Base-by-base conservation (phyloP, 2,113 vertebrate species). In the Chascanopsetta lugubris region DNA sequence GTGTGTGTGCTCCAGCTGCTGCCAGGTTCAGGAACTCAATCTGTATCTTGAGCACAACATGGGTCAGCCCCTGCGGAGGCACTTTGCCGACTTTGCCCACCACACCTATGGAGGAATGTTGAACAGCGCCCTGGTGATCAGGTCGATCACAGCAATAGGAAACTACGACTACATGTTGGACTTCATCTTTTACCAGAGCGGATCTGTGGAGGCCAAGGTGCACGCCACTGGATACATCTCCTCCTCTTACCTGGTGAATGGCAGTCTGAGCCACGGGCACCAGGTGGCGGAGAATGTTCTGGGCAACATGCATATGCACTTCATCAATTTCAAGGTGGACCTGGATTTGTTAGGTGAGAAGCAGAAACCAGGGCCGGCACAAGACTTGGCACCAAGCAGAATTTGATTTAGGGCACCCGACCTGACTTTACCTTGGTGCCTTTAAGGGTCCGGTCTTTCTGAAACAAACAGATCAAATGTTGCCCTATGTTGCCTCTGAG, bases 161-260 rank as follows among this genome's bases (percentile, higher is more conserved):
- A 96, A 94, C 87, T 85, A 96, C 0, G 92, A 96, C 87, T 96
- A 96, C 3, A 77, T 96, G 59, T 96, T 95, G 94, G 95, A 96
- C 75, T 96, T 96, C 61, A 85, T 95, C 49, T 93, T 96, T 77
- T 91, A 96, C 74, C 94, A 96, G 75, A 95, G 84, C 0, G 95
- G 96, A n/a, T 90, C 92, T 0, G 80, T 98, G 0, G 94, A 97
- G 72, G 92, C 92, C 26, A 94, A 92, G 46, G 94, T 96, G 29
- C 94, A 94, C n/a, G 93, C 95, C 25, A 95, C 94, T 0, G 96
- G 95, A 0, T 97, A 93, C 45, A 79, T 93, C 2, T 92, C 91
- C 15, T 94, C 96, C 0, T 93, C 94, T 5, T 94, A 93, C 48
- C 88, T 53, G 67, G 61, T 1, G 59, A 63, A 79, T 0, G 91